A percentile compares a stretch with the other conserved stretches of the same genome.
These are phyloP conservation scores for Sapayoa aenigma DNA, from an alignment of 2,113 vertebrate species.

Conservation along the genomic window DNA sequence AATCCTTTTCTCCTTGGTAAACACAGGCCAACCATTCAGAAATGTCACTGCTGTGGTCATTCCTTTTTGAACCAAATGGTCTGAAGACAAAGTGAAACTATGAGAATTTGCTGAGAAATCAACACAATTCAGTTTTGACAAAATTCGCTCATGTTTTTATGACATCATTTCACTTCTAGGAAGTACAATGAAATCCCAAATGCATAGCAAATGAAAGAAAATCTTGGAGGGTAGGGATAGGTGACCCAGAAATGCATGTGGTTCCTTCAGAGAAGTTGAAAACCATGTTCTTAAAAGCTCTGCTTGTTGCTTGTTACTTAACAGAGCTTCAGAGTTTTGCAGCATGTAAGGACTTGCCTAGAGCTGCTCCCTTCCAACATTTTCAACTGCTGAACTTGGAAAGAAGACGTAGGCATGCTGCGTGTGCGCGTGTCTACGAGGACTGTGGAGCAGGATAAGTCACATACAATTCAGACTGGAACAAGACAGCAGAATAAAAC, in stretches of 20 bases:
- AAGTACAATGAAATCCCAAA: neutral
- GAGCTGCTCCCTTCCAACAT: slow-evolving; percentile 43
- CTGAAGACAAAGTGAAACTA: neutral
- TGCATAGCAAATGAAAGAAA: neutral
- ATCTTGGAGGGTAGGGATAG: neutral
- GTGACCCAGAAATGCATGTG: neutral
- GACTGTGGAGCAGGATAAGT: neutral
- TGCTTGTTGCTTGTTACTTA: slow-evolving; percentile 14
- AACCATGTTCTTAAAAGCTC: slow-evolving; percentile 52
- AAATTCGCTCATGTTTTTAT: neutral
- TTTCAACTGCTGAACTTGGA: slow-evolving; percentile 48
- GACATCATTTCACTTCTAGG: neutral
- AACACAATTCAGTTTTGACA: neutral
- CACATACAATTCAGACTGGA: neutral
- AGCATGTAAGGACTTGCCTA: slow-evolving; percentile 47
- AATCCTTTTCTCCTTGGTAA: neutral
- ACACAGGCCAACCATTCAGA: neutral
- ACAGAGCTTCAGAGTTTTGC: neutral
- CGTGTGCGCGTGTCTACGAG: neutral
- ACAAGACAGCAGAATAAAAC: neutral
- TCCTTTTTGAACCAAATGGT: neutral
- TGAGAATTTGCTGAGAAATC: neutral
- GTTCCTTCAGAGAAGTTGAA: slow-evolving; percentile 14
- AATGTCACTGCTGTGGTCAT: neutral
- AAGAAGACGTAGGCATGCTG: neutral